These are phyloP conservation scores for Otocyon megalotis DNA, from an alignment of 2,113 vertebrate genomes.

Conservation along the genomic window DNA sequence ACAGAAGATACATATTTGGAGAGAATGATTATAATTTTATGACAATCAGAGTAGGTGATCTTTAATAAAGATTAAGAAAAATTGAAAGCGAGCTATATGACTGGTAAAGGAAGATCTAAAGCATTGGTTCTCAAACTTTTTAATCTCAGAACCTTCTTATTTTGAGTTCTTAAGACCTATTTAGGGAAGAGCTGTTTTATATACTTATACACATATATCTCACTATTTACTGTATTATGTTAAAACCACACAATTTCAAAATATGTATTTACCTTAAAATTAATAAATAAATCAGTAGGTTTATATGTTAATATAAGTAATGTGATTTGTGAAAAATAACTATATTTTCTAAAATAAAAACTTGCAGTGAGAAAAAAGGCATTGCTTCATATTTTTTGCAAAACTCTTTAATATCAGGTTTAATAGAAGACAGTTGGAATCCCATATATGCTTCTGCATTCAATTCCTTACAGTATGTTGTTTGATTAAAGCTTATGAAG, in stretches of 20 bases:
- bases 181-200: not conserved
- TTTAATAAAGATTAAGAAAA: not conserved
- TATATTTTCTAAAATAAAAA: not conserved
- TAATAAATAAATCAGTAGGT: not conserved
- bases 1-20: not conserved
- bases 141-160: not conserved
- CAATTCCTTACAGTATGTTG: not conserved
- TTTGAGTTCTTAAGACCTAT: not conserved
- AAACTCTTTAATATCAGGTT: not conserved
- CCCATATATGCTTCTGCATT: not conserved
- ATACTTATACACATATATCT: not conserved
- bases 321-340: not conserved
- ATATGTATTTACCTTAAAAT: not conserved
- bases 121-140: not conserved
- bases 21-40: not conserved
- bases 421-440: not conserved
- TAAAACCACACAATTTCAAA: not conserved
- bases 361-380: not conserved
- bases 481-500: not conserved
- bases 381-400: not conserved
- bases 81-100: not conserved
- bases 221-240: not conserved
- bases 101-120: not conserved
- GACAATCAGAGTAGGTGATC: not conserved
- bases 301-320: not conserved